Evolutionary conservation across 2,797 vertebrate genomes (phyloP).

Genomic region (Nannoperca australis): DNA sequence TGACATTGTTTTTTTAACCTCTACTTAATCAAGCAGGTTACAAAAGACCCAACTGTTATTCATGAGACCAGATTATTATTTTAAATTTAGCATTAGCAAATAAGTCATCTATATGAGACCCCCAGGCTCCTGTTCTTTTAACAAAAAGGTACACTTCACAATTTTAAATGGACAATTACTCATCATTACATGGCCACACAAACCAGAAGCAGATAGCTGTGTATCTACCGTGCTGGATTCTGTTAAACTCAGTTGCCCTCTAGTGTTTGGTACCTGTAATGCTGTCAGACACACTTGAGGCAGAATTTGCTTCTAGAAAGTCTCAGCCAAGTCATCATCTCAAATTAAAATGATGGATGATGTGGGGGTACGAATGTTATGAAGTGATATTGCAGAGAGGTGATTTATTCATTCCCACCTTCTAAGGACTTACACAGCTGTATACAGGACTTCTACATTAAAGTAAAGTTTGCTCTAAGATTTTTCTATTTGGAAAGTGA

Average conservation of each 20-base stretch:
- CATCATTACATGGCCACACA: constrained; percentile 50
- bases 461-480: constrained; percentile 28
- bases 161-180: constrained; percentile 60
- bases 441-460: constrained; percentile 33
- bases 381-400: constrained; percentile 60
- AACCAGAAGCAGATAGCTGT: constrained; percentile 1
- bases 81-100: constrained; percentile 46
- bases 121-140: constrained; percentile 19
- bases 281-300: constrained; percentile 13
- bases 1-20: constrained; percentile 65
- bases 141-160: constrained; percentile 51
- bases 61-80: constrained; percentile 46
- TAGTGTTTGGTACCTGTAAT: constrained; percentile 69
- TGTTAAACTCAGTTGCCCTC: constrained; percentile 79
- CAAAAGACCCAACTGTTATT: constrained; percentile 44
- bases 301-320: constrained; percentile 26
- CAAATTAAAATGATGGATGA: constrained; percentile 75
- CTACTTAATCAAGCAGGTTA: constrained; percentile 55
- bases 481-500: constrained; percentile 36
- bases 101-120: constrained; percentile 47
- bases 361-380: constrained; percentile 53
- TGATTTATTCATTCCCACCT: constrained; percentile 63
- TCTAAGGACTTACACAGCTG: constrained; percentile 21
- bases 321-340: constrained; percentile 57
- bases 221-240: constrained; percentile 20